A percentile compares a stretch with the other conserved stretches of the same genome.
Evolutionary conservation across 2,888 invertebrate genomes (phyloP).

Genomic region (Polydrusus tereticollis): DNA sequence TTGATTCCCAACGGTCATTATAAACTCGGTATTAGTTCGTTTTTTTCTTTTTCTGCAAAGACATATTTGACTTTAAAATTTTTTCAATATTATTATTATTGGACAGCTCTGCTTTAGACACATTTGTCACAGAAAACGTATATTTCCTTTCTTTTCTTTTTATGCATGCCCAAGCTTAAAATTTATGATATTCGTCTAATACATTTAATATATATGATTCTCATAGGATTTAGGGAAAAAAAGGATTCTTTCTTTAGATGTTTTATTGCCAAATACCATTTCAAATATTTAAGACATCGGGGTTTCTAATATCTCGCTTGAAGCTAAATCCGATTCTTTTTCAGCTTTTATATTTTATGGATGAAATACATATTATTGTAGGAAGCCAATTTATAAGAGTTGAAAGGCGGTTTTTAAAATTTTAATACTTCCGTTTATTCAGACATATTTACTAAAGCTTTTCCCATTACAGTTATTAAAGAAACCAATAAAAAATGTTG

Average conservation of each 20-base stretch:
- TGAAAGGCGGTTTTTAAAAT: too few species aligned
- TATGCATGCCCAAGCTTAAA: background rate
- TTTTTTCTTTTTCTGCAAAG: too few species aligned
- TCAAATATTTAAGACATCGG: background rate
- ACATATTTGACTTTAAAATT: too few species aligned
- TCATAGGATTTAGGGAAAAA: background rate
- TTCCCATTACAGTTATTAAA: too few species aligned
- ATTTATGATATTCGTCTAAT: background rate
- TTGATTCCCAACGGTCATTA: too few species aligned
- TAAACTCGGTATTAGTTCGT: too few species aligned
- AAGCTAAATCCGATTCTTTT: background rate
- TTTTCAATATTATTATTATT: too few species aligned
- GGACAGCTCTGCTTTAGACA: too few species aligned
- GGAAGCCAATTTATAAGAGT: too few species aligned
- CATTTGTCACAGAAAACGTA: background rate
- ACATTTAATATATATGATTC: background rate
- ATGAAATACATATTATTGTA: background rate
- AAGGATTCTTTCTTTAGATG: background rate
- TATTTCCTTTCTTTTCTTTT: background rate
- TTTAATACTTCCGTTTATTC: too few species aligned
- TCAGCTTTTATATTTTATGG: background rate
- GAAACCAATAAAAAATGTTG: too few species aligned
- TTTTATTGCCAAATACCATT: background rate
- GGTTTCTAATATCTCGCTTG: background rate
- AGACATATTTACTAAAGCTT: too few species aligned